Conservation (phyloP, 2,113 vertebrate genomes). For the Vulpes vulpes region DNA sequence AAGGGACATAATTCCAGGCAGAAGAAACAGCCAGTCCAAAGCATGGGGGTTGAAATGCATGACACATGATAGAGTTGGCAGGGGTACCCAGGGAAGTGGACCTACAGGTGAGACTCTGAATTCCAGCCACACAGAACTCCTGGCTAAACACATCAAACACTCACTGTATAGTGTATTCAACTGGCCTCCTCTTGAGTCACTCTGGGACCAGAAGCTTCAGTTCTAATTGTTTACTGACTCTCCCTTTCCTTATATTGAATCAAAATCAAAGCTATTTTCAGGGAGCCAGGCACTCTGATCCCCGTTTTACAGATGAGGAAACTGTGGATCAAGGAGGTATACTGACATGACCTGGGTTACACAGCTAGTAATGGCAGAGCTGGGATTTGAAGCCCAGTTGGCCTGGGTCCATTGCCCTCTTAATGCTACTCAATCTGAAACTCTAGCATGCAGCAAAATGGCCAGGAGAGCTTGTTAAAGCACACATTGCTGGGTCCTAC, state of each 20-base stretch:
- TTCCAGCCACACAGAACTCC: not conserved
- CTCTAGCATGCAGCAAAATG: not conserved
- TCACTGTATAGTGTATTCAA: not conserved
- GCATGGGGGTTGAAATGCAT: conserved; percentile 20
- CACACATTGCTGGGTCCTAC: not conserved
- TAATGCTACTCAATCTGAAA: conserved; percentile 15
- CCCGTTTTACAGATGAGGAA: conserved; percentile 22
- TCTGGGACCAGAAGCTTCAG: not conserved
- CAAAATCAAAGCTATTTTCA: conserved; percentile 1
- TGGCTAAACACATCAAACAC: not conserved
- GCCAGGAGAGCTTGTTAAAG: not conserved
- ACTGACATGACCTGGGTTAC: not conserved
- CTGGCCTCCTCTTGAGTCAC: not conserved
- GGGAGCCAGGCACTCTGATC: not conserved
- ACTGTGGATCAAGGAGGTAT: conserved; percentile 16
- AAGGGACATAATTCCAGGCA: not conserved
- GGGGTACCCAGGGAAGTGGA: not conserved
- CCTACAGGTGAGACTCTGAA: not conserved
- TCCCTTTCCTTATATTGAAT: not conserved
- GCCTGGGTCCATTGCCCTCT: not conserved
- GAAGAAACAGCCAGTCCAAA: conserved; percentile 29
- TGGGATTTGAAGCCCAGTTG: conserved; percentile 44
- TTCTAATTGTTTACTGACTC: not conserved
- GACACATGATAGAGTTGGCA: conserved; percentile 16
- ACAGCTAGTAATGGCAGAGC: not conserved